A percentile compares a stretch with the other conserved stretches of the same genome.
Conservation (phyloP, 2,888 invertebrate species). For the Cylindroiulus punctatus region DNA sequence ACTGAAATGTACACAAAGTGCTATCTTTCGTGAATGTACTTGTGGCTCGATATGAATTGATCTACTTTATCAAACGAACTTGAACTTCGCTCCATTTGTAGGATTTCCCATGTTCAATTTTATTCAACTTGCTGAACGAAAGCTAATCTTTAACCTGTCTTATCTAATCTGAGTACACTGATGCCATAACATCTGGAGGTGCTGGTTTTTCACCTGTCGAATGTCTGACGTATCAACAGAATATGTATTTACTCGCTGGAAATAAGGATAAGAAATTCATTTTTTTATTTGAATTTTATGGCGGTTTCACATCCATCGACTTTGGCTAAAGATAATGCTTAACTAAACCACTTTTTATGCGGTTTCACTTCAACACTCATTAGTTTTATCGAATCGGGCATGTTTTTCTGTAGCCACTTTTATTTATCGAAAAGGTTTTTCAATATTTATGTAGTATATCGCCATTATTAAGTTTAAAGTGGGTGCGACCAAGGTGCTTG, state of each 20-base stretch:
- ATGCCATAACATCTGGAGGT: conserved; percentile 12
- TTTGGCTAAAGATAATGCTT: not conserved
- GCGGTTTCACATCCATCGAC: not conserved
- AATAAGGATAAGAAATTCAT: conserved; percentile 14
- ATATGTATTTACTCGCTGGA: not conserved
- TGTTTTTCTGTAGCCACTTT: not conserved
- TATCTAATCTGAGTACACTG: not conserved
- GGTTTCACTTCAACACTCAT: conserved; percentile 36
- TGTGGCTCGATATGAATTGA: not conserved
- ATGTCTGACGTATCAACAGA: not conserved
- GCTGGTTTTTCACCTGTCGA: conserved; percentile 1
- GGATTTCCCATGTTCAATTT: not conserved
- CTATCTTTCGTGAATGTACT: not conserved
- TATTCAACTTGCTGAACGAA: not conserved
- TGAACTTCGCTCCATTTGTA: not conserved
- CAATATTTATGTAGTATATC: not conserved
- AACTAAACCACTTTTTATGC: conserved; percentile 19
- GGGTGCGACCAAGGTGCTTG: not conserved
- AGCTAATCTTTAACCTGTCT: not conserved
- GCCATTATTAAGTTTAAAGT: not conserved
- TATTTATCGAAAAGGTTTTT: not conserved
- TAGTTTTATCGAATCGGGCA: not conserved
- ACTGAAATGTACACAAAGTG: too few relatives aligned
- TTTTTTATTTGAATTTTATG: conserved; percentile 12
- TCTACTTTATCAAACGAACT: not conserved